Evolutionary conservation across 2,888 invertebrate genomes (phyloP).

Genomic region (Itoplectis maculator): DNA sequence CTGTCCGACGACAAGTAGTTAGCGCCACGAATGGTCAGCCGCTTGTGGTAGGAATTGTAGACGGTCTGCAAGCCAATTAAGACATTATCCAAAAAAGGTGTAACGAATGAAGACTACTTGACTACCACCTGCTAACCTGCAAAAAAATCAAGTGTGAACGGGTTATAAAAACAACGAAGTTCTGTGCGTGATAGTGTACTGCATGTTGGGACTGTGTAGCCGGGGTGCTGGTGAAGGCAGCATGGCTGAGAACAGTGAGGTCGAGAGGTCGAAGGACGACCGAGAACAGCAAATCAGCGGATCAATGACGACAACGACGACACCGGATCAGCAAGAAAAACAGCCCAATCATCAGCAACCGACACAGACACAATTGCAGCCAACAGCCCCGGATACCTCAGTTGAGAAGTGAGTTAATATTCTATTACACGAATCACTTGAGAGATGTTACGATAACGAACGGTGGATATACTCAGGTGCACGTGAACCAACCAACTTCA

Average conservation of each 20-base stretch:
- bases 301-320: conserved; percentile 28
- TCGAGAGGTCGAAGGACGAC: conserved; percentile 58
- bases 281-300: conserved; percentile 38
- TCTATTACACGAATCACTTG: neutral
- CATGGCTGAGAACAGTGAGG: conserved; percentile 77
- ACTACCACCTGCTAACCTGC: neutral
- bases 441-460: neutral
- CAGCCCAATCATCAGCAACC: conserved; percentile 31
- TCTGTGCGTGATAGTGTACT: conserved; percentile 77
- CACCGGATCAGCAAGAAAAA: conserved; percentile 59
- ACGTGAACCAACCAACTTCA: neutral
- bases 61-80: neutral
- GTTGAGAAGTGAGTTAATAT: conserved; percentile 71
- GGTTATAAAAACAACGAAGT: conserved; percentile 38
- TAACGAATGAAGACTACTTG: neutral
- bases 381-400: conserved; percentile 68
- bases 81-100: neutral
- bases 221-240: conserved; percentile 61
- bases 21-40: conserved; percentile 11
- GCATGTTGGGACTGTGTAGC: conserved; percentile 75
- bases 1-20: neutral
- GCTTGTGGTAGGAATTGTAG: neutral
- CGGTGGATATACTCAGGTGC: neutral
- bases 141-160: neutral
- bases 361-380: conserved; percentile 66